A percentile compares a stretch with the other conserved stretches of the same genome.
These are phyloP conservation scores for Uropsilus gracilis DNA, from an alignment of 2,113 vertebrate species.

Conservation along the genomic window DNA sequence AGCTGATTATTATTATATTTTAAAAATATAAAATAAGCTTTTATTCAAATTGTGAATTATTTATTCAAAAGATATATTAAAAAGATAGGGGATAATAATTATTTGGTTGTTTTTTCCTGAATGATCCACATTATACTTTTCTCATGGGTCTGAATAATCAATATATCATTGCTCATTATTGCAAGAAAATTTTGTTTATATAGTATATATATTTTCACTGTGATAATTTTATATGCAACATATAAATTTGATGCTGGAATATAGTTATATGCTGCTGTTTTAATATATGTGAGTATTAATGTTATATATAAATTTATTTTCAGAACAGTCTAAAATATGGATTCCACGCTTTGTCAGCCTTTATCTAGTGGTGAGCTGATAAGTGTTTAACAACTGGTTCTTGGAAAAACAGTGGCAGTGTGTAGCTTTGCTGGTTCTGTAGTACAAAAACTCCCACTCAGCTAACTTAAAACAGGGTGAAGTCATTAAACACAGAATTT, in stretches of 20 bases:
- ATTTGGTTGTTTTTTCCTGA: not conserved
- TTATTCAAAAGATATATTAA: constrained; percentile 16
- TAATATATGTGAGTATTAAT: not conserved
- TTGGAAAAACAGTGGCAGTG: not conserved
- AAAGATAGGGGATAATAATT: constrained; percentile 29
- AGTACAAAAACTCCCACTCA: not conserved
- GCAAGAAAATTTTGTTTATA: not conserved
- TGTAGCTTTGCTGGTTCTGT: not conserved
- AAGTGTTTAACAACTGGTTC: not conserved
- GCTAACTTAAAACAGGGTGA: not conserved
- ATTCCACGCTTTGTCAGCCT: not conserved
- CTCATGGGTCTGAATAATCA: not conserved
- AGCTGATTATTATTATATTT: constrained; percentile 46
- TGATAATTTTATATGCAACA: not conserved
- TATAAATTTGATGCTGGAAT: constrained; percentile 31
- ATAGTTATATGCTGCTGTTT: not conserved
- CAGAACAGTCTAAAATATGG: constrained; percentile 6
- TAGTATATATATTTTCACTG: not conserved
- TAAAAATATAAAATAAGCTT: not conserved
- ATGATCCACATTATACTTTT: not conserved
- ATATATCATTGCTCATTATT: not conserved
- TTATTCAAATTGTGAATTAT: not conserved
- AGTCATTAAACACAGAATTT: not conserved
- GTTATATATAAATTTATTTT: not conserved
- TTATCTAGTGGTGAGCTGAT: not conserved